Evolutionary conservation across 1,140 invertebrate genomes (phyloP), one percentile per base, ranked within the genome.

Genomic region (Campoletis sonorensis): DNA sequence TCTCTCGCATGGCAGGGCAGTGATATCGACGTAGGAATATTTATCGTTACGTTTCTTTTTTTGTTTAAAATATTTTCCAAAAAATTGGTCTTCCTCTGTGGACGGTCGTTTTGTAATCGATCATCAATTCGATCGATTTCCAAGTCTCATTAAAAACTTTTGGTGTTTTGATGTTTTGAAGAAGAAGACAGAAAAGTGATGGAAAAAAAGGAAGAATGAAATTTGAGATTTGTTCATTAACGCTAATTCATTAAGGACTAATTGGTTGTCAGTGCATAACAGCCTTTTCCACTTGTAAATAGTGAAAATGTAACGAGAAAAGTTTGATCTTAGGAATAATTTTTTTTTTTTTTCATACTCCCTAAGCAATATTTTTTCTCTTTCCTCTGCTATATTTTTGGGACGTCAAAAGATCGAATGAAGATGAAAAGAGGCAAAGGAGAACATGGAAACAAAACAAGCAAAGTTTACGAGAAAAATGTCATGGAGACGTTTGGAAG

Each of bases 51-150:
- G 2, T 33, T 75, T 30, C 40, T 30, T 7, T 26, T 8, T 16
- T 58, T 23, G 3, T 58, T 2, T 4, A n/a, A 58, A 58, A 58
- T 58, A 58, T 58, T 58, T 58, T 51, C 72, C 51, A 26, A 49
- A 73, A 73, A 58, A 58, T 51, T 75, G 72, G 72, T 75, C 72
- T 75, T 33, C n/a, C n/a, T 75, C 26, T 30, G 45, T 75, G 72
- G 72, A 75, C 72, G 72, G 72, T 13, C 18, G 2, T 75, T 75
- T 75, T 58, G 27, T 75, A 73, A 51, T 4, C 21, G 23, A 26
- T 26, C 72, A 51, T 33, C n/a, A 21, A 23, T 21, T 76, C 40
- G 71, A 73, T 51, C 16, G 40, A 49, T 37, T 71, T n/a, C 16
- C 26, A 58, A 58, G 16, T n/a, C 16, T 23, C 5, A 54, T 54